These are phyloP conservation scores for Onthophagus sagittarius DNA, from an alignment of 2,888 invertebrate species.

Conservation along the genomic window DNA sequence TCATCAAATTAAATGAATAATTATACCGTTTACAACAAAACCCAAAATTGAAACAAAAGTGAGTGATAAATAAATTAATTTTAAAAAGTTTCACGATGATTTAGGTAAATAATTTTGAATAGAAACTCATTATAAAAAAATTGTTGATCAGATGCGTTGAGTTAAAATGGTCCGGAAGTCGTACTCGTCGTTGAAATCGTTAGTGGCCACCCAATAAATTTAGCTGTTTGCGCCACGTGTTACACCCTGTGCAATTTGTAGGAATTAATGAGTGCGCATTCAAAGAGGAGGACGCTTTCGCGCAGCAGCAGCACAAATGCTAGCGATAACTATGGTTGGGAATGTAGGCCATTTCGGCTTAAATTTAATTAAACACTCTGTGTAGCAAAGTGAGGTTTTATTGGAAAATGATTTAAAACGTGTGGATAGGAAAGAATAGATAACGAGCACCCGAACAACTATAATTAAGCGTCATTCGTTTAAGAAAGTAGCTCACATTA, in stretches of 20 bases:
- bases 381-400: background rate
- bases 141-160: background rate
- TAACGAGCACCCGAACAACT: too few species aligned
- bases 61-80: too few species aligned
- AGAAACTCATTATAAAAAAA: background rate
- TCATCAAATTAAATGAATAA: too few species aligned
- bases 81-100: too few species aligned
- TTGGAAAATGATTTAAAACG: background rate
- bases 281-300: background rate
- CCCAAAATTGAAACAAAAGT: too few species aligned
- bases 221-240: background rate
- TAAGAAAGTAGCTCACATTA: too few species aligned
- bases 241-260: background rate
- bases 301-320: background rate
- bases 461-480: too few species aligned
- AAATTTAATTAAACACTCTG: background rate
- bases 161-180: background rate
- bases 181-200: background rate
- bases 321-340: background rate
- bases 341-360: background rate
- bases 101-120: background rate
- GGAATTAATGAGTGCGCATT: background rate
- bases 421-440: too few species aligned
- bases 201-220: background rate
- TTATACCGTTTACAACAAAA: too few species aligned